These are phyloP conservation scores for Habropoda laboriosa DNA, from an alignment of 1,140 invertebrate species.

Conservation along the genomic window DNA sequence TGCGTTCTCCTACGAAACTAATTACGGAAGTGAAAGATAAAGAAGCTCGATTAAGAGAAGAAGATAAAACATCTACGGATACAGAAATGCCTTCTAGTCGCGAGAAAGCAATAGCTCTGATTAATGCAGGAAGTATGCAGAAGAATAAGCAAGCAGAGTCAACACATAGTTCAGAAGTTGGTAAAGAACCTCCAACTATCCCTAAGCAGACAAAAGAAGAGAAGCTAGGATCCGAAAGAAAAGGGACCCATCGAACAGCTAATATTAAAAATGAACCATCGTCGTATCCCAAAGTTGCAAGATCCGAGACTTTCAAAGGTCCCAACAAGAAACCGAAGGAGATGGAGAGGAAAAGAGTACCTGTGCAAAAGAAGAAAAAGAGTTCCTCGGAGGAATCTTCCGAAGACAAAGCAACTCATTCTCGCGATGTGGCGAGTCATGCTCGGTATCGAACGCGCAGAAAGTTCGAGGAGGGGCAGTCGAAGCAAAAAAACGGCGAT, in stretches of 20 bases:
- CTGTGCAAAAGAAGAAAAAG: neutral
- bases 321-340: neutral
- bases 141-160: neutral
- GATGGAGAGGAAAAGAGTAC: neutral
- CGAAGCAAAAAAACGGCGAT: constrained; percentile 16
- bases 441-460: neutral
- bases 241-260: neutral
- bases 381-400: constrained; percentile 29
- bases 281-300: neutral
- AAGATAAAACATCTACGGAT: neutral
- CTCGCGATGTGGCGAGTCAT: neutral
- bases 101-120: neutral
- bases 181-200: neutral
- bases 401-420: constrained; percentile 1
- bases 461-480: neutral
- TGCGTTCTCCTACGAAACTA: neutral
- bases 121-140: neutral
- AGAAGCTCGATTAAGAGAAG: neutral
- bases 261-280: neutral
- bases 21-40: neutral
- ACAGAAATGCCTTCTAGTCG: neutral
- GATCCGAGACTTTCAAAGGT: neutral
- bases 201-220: neutral
- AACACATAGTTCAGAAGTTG: neutral
- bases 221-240: neutral